Percentiles rank a stretch among this genome's conserved stretches.
Conservation (phyloP, 2,888 invertebrate species). For the Cerastoderma edule region DNA sequence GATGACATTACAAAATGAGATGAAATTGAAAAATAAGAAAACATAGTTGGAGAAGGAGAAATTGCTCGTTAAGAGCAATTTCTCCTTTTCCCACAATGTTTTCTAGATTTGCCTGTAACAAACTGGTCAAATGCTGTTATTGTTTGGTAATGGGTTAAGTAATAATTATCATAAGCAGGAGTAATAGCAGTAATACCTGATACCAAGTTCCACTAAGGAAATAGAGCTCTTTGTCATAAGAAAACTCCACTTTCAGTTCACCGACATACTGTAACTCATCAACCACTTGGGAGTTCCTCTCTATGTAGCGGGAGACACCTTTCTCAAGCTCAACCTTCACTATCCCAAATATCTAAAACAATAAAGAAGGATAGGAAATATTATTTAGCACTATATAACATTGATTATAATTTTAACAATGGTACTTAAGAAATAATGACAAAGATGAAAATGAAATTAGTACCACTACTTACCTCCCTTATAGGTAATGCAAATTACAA, state of each 20-base stretch:
- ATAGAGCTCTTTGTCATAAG: constrained; percentile 53
- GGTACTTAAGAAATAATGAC: too few relatives aligned
- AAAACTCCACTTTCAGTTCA: constrained; percentile 55
- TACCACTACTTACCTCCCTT: too few relatives aligned
- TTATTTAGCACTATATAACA: too few relatives aligned
- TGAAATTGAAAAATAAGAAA: too few relatives aligned
- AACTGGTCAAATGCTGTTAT: not conserved
- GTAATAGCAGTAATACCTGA: constrained; percentile 34
- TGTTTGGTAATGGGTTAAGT: constrained; percentile 1
- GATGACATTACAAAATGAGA: too few relatives aligned
- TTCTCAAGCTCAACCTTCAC: constrained; percentile 42
- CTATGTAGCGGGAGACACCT: constrained; percentile 47
- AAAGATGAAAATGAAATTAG: too few relatives aligned
- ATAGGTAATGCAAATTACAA: too few relatives aligned
- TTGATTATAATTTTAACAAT: too few relatives aligned
- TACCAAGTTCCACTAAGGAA: constrained; percentile 58
- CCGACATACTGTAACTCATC: constrained; percentile 60
- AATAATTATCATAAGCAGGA: not conserved
- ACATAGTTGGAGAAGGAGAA: too few relatives aligned
- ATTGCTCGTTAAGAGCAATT: not conserved
- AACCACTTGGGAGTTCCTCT: constrained; percentile 43
- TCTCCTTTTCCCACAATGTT: constrained; percentile 12
- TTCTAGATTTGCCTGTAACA: not conserved
- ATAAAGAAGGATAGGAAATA: too few relatives aligned
- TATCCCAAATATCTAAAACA: constrained; percentile 14